These are phyloP conservation scores for mouse (Mus musculus) DNA, from an alignment of 2,113 vertebrate genomes.

Conservation along the genomic window GRCm39 chr2:100015001-100015500, in stretches of 20 bases:
- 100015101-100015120: no score
- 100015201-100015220: not conserved
- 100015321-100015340: not conserved
- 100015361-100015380: not conserved
- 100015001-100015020: not conserved
- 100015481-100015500: not conserved
- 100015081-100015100: not conserved
- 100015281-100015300: not conserved
- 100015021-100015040: not conserved
- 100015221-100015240: not conserved
- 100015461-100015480: fast-evolving
- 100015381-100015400: not conserved
- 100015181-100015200: not conserved
- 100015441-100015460: not conserved
- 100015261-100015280: not conserved
- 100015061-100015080: not conserved
- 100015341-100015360: not conserved
- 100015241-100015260: not conserved
- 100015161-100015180: not conserved
- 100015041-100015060: not conserved
- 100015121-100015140: not conserved
- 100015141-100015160: not conserved
- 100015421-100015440: not conserved
- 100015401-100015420: not conserved
- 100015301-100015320: not conserved